Evolutionary conservation across 1,140 invertebrate genomes (phyloP), one percentile per base, ranked within the genome.

Genomic region (Orius laevigatus): DNA sequence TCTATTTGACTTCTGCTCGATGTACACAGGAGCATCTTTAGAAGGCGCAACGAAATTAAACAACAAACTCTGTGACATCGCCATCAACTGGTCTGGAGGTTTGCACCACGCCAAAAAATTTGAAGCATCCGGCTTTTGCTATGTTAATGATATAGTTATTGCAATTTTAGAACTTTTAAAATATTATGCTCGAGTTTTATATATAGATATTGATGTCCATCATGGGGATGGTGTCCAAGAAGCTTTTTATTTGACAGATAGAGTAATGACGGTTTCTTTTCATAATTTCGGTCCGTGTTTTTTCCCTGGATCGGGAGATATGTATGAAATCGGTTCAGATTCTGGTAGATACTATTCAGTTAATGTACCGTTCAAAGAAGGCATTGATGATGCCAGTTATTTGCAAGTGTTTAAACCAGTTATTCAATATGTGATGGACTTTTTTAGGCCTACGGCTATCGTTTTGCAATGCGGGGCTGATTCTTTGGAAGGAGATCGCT

Each of bases 81-180:
- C 93, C 5, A 85, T 99, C 16, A 99, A 99, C 67, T 99, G 95
- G 96, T 91, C 91, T 3, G 95, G 96, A 12, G 96, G 96, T 1
- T 67, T 99, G 16, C 96, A 99, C 73, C 96, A 99, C 70, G 95
- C 96, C 0, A 99, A 99, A 64, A 99, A 99, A 63, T 96, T 93
- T 62, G 94, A 98, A 69, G 93, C 94, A 1, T 95, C 91, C 9
- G 88, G 87, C 19, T 97, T 97, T 61, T 97, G 92, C 65, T 97
- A 96, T 60, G 88, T 96, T 1, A 99, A 99, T 62, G 95, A 99
- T 63, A 98, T 99, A 56, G 95, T 98, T 0, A 90, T 99, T 53
- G 93, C 85, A 1, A 98, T 99, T 57, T 66, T 98, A 46, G 96
- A 99, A 65, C 68, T 99, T 10, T 66, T 99, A 0, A 95, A 93